phyloP scores from a whole-genome alignment of 2,113 vertebrate genomes.

The Sardina pilchardus region DNA sequence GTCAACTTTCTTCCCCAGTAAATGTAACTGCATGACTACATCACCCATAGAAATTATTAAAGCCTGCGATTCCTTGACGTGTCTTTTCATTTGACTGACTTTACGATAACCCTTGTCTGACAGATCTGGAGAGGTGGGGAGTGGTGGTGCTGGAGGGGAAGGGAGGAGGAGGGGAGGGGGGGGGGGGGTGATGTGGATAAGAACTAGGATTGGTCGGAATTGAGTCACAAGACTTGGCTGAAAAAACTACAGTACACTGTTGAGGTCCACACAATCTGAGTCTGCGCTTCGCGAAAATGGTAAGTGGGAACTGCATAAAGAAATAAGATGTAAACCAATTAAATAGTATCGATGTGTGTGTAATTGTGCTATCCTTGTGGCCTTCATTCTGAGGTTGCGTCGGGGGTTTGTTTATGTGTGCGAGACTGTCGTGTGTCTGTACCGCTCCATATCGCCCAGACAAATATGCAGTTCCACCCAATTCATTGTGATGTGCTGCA shows the following conservation, averaged over 20 bases:
- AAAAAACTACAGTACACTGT: slow-evolving; percentile 53
- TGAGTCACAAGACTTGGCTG: slow-evolving; percentile 63
- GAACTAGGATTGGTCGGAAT: slow-evolving; percentile 53
- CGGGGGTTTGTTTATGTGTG: background rate
- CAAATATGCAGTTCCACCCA: slow-evolving; percentile 62
- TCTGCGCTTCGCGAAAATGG: slow-evolving; percentile 64
- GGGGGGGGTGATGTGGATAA: slow-evolving; percentile 39
- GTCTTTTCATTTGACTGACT: background rate
- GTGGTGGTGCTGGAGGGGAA: background rate
- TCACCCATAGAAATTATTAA: background rate
- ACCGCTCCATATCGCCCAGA: slow-evolving; percentile 15
- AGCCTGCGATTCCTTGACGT: background rate
- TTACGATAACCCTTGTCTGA: background rate
- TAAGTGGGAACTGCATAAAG: slow-evolving; percentile 51
- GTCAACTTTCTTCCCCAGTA: background rate
- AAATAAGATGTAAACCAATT: background rate
- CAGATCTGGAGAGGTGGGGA: background rate
- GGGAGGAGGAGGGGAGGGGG: background rate
- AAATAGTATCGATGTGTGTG: background rate
- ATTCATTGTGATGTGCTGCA: slow-evolving; percentile 49
- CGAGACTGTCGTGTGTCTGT: slow-evolving; percentile 43
- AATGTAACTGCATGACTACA: background rate
- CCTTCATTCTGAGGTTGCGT: background rate
- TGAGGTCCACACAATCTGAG: slow-evolving; percentile 50
- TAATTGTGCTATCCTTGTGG: background rate